Evolutionary conservation across 2,888 invertebrate genomes (phyloP).

Genomic region (Paralinhomoeus sp.): DNA sequence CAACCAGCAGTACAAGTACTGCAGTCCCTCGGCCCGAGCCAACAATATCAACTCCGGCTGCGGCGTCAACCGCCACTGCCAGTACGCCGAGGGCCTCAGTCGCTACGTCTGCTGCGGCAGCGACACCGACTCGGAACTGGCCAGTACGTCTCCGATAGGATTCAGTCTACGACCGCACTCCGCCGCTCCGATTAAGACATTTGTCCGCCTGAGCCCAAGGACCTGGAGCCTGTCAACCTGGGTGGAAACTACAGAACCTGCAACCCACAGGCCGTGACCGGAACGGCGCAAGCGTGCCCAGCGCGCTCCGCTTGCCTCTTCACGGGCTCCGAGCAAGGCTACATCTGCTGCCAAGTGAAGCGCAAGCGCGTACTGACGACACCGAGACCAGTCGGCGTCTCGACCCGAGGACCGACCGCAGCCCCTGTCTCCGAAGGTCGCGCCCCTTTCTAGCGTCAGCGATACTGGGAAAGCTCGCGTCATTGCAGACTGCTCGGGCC

Average conservation of each 20-base stretch:
- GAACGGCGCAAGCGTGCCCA: conserved; percentile 11
- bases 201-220: conserved; percentile 22
- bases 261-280: conserved; percentile 18
- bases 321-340: conserved; percentile 21
- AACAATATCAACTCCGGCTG: conserved; percentile 19
- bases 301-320: conserved; percentile 11
- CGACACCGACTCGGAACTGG: conserved; percentile 19
- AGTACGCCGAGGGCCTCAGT: conserved; percentile 5
- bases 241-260: conserved; percentile 16
- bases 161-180: neutral
- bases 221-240: conserved; percentile 20
- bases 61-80: conserved; percentile 21
- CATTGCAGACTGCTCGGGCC: too few relatives aligned
- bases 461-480: too few relatives aligned
- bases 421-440: too few relatives aligned
- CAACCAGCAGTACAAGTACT: conserved; percentile 20
- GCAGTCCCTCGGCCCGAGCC: conserved; percentile 19
- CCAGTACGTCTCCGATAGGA: conserved; percentile 9
- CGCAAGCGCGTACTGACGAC: too few relatives aligned
- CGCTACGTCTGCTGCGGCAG: conserved; percentile 23
- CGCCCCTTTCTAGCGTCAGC: too few relatives aligned
- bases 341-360: conserved; percentile 16
- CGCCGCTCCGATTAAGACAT: conserved; percentile 8
- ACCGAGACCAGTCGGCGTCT: too few relatives aligned
- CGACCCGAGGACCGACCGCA: too few relatives aligned